Percentiles rank a stretch among this genome's conserved stretches.
Evolutionary conservation across 2,888 invertebrate genomes (phyloP).

Genomic region (Nebria brevicollis): DNA sequence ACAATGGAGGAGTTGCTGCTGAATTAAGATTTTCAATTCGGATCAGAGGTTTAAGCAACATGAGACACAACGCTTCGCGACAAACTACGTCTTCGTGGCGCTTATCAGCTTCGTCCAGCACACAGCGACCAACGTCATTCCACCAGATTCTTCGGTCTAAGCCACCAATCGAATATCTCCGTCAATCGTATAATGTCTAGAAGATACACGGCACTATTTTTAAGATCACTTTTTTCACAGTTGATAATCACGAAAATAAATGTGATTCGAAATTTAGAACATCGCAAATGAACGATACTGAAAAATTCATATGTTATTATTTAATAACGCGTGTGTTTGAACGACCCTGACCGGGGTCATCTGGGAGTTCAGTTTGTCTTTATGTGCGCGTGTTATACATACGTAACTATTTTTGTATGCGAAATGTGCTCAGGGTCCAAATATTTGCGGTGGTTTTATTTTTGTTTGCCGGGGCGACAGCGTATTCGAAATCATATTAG

Average conservation of each 20-base stretch:
- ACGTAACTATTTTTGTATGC: slow-evolving; percentile 33
- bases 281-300: too few relatives aligned
- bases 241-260: too few relatives aligned
- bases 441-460: slow-evolving; percentile 45
- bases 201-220: too few relatives aligned
- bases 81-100: background rate
- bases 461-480: slow-evolving; percentile 38
- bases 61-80: background rate
- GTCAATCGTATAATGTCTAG: too few relatives aligned
- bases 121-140: background rate
- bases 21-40: slow-evolving; percentile 32
- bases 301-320: too few relatives aligned
- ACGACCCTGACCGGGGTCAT: too few relatives aligned
- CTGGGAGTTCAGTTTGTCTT: background rate
- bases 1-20: slow-evolving; percentile 22
- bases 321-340: background rate
- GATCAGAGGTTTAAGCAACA: slow-evolving; percentile 21
- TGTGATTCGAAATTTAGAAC: too few relatives aligned
- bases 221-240: too few relatives aligned
- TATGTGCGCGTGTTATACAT: slow-evolving; percentile 38
- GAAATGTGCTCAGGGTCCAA: slow-evolving; percentile 38
- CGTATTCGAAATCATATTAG: slow-evolving; percentile 45
- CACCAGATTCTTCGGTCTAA: background rate
- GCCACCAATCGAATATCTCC: background rate
- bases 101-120: background rate